Evolutionary conservation across 2,113 vertebrate genomes (phyloP), one percentile per base, ranked within the genome.

Genomic region (Rhinolophus ferrumequinum): DNA sequence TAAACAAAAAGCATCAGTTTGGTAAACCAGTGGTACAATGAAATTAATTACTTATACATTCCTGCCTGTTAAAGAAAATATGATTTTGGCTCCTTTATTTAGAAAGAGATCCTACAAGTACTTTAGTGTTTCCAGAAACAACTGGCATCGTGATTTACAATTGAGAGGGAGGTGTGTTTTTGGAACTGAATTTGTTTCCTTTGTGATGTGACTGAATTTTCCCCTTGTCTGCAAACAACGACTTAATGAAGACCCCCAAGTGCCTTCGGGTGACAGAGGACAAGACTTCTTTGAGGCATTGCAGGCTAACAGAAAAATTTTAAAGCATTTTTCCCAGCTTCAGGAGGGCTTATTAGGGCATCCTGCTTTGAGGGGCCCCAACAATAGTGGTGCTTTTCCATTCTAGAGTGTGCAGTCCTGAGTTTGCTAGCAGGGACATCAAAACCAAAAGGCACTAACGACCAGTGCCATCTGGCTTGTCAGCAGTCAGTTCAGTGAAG

Each of bases 271-370:
- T 67, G 60, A 93, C 72, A 93, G 84, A 80, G n/a, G 62, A 85
- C 47, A 88, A 94, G 75, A 93, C 77, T 96, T 72, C 83, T 93
- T 62, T 50, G 93, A 94, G 21, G 54, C 44, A 77, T 33, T 95
- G 88, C 72, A 95, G 84, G 95, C 87, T 82, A 90, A 97, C 81
- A 95, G 94, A 96, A 91, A 76, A 97, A 91, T 93, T 86, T 64
- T 16, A 44, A 95, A 60, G 41, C 97, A 82, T 97, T 97, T 95
- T 97, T 95, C 56, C 54, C 54, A n/a, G 70, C 81, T 84, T 4
- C 15, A n/a, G 44, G 88, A 84, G 80, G 84, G 80, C 76, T 75
- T 85, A 11, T 77, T 35, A n/a, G 35, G 44, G 80, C 35, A 5
- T n/a, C 69, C 13, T 22, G 41, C 93, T 90, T 52, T 35, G 62